Conservation (phyloP, 2,113 vertebrate genomes). For the Cyrtonyx montezumae region DNA sequence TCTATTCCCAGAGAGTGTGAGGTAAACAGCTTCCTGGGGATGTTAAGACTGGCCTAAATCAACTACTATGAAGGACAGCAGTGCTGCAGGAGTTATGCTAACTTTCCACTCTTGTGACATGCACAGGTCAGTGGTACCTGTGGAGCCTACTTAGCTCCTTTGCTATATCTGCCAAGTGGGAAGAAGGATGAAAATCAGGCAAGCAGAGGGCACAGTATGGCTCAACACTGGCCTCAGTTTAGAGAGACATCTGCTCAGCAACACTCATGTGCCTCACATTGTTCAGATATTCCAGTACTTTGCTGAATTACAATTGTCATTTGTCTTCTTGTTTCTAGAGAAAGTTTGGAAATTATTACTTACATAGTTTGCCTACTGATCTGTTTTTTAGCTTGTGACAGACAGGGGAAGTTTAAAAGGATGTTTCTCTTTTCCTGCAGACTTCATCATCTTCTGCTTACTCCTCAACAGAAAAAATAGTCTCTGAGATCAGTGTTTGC, state of each 20-base stretch:
- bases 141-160: not conserved
- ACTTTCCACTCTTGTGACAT: not conserved
- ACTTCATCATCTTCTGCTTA: not conserved
- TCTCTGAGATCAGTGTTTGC: not conserved
- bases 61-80: not conserved
- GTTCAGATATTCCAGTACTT: not conserved
- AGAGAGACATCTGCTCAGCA: not conserved
- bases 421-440: not conserved
- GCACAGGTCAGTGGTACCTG: not conserved
- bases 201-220: not conserved
- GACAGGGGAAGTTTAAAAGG: not conserved
- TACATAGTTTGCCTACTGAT: not conserved
- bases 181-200: not conserved
- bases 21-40: not conserved
- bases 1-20: not conserved
- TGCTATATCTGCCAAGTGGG: accelerated
- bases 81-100: not conserved
- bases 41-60: not conserved
- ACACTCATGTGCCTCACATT: not conserved
- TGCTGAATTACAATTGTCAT: not conserved
- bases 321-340: not conserved
- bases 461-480: not conserved
- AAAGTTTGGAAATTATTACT: not conserved
- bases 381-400: not conserved
- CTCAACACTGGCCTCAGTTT: not conserved